phyloP scores from a whole-genome alignment of 2,113 vertebrate genomes.

The Prionailurus bengalensis region DNA sequence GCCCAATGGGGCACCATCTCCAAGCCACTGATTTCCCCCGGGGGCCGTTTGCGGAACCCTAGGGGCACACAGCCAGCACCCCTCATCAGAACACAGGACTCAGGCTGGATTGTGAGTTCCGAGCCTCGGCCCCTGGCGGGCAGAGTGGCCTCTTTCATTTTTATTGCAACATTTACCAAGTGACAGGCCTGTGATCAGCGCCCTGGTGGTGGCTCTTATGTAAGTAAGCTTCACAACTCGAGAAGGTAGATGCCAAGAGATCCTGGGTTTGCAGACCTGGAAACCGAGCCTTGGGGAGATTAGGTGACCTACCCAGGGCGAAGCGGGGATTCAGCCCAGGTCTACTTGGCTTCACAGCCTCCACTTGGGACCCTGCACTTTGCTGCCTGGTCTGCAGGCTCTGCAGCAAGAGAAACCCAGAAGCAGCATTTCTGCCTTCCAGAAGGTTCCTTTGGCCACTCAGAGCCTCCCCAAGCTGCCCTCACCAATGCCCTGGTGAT shows the following conservation, averaged over 20 bases:
- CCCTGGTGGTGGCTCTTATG: not conserved
- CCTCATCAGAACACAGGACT: not conserved
- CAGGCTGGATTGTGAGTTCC: not conserved
- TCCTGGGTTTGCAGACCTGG: not conserved
- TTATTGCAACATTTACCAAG: not conserved
- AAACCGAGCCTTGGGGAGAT: not conserved
- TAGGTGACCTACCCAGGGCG: not conserved
- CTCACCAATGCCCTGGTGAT: not conserved
- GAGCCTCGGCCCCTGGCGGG: not conserved
- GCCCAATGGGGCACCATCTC: accelerated
- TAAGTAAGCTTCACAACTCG: not conserved
- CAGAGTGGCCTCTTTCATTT: not conserved
- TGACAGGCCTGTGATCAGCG: not conserved
- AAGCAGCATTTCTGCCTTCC: not conserved
- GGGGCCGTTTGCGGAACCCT: accelerated
- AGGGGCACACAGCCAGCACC: not conserved
- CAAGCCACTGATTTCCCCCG: not conserved
- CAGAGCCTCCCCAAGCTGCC: not conserved
- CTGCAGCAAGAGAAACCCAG: not conserved
- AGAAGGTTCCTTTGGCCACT: not conserved
- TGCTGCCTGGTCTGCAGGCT: not conserved
- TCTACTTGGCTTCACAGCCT: not conserved
- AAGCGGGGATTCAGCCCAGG: not conserved
- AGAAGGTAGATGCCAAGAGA: not conserved
- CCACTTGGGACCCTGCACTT: too few species aligned